These are phyloP conservation scores for Apamea monoglypha DNA, from an alignment of 2,888 invertebrate species.

Conservation along the genomic window DNA sequence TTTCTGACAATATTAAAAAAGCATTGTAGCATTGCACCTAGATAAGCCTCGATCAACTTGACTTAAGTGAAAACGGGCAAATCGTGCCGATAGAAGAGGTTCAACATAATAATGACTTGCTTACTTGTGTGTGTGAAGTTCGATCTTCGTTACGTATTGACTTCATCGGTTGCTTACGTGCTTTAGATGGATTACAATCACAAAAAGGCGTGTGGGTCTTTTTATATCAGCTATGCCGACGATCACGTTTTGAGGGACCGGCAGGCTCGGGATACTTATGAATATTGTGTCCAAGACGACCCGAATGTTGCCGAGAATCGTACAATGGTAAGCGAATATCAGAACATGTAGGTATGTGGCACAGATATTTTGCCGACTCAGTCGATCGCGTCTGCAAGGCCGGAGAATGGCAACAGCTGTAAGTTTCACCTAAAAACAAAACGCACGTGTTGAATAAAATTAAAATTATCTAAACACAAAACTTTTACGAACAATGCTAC, in stretches of 20 bases:
- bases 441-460: not conserved
- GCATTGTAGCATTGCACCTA: no score
- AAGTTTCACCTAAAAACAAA: constrained; percentile 3
- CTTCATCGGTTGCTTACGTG: not conserved
- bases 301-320: not conserved
- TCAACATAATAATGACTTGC: not conserved
- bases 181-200: not conserved
- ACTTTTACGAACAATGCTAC: not conserved
- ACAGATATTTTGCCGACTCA: not conserved
- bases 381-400: not conserved
- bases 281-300: not conserved
- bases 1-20: not conserved
- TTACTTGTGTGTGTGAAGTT: not conserved
- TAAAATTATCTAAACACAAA: not conserved
- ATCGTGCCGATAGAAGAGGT: no score
- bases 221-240: not conserved
- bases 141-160: not conserved
- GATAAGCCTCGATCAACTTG: not conserved
- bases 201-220: not conserved
- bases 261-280: not conserved
- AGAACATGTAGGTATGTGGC: not conserved
- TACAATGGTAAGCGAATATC: not conserved
- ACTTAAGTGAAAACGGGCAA: not conserved
- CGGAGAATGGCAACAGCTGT: not conserved
- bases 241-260: not conserved